Base-by-base conservation (phyloP, 2,888 invertebrate genomes). In the Xanthorhoe spadicearia region DNA sequence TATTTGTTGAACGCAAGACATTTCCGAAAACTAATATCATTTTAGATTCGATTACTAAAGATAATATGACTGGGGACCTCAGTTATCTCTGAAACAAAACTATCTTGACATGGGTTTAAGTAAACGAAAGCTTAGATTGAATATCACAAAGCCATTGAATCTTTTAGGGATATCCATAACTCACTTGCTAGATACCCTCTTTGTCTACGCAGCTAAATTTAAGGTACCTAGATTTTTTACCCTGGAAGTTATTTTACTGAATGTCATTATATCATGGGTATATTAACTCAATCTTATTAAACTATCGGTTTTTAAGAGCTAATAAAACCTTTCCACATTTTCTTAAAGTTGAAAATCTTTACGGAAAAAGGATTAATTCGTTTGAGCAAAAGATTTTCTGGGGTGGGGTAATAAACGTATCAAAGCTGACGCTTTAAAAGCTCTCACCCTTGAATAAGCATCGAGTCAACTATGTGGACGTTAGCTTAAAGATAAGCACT, bases 141-240 rank as follows among this genome's bases (percentile, higher is more conserved):
- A 68, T 68, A 62, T 60, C 63, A 60, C 66, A 62, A 61, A 68
- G 56, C 59, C 61, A 60, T 66, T 66, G 64, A 60, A 69, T 72
- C 68, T 69, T 68, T 69, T 51, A 23, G 66, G 68, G 68, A 72
- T 68, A 64, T 58, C 64, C 58, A 68, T 72, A 68, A 69, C 60
- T 69, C 71, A 69, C 66, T 61, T 57, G 51, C 59, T 64, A 72
- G 64, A 72, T 68, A 69, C 28, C 17, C 49, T 43, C 43, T 19
- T 35, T 54, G 10, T 13, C 17, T 57, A 48, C 23, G 19, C 18
- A 35, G 35, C 61, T 32, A 32, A 56, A 46, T n/a, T 17, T 55
- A 13, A 46, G 43, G 43, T 55, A 54, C 48, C 23, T 53, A 32
- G 8, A 13, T 32, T 38, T 53, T 28, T 43, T 38, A 35, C 28